These are phyloP conservation scores for Epinephelus lanceolatus DNA, from an alignment of 2,113 vertebrate genomes.

Conservation along the genomic window DNA sequence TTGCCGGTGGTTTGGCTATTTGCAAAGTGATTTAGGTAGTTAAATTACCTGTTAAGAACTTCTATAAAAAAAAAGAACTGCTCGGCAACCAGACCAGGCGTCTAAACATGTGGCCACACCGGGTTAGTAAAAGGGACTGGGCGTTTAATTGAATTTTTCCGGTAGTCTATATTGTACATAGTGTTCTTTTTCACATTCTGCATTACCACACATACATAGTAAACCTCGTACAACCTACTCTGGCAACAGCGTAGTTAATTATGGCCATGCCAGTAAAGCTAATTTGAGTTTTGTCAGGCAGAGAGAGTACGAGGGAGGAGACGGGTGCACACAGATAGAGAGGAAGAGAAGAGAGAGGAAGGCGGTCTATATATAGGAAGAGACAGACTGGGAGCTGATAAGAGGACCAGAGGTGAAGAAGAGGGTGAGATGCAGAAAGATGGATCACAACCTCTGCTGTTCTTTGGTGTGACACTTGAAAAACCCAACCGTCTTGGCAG, in stretches of 20 bases:
- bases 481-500: constrained; percentile 17
- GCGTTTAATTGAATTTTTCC: too few species aligned
- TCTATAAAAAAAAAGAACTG: too few species aligned
- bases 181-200: not conserved
- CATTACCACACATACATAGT: not conserved
- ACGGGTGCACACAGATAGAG: constrained; percentile 26
- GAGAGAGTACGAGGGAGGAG: constrained; percentile 27
- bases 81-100: too few species aligned
- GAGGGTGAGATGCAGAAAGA: constrained; percentile 31
- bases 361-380: constrained; percentile 54
- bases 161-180: too few species aligned
- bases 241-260: constrained; percentile 32
- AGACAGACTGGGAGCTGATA: constrained; percentile 30
- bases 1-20: too few species aligned
- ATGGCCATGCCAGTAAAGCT: constrained; percentile 24
- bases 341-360: constrained; percentile 28
- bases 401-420: constrained; percentile 48
- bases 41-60: too few species aligned
- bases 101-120: too few species aligned
- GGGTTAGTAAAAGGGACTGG: too few species aligned
- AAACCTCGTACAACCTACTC: constrained; percentile 5
- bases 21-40: too few species aligned
- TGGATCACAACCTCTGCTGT: constrained; percentile 15
- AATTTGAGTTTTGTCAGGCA: constrained; percentile 27
- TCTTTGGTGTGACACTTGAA: constrained; percentile 21